Evolutionary conservation across 2,888 invertebrate species (phyloP).

Genomic region (Physocephala rufipes): DNA sequence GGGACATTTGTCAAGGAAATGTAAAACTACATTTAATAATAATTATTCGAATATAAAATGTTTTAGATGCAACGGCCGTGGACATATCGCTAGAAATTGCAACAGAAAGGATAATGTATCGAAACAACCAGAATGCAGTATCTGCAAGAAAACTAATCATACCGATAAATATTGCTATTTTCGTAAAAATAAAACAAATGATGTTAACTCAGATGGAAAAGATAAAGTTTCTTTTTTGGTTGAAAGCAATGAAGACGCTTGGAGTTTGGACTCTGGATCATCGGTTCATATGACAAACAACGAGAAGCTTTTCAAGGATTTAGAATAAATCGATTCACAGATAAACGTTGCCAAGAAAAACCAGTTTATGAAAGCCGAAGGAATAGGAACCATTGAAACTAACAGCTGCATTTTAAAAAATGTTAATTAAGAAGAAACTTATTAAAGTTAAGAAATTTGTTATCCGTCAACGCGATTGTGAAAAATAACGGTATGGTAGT

Average conservation of each 20-base stretch:
- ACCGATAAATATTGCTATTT: not conserved
- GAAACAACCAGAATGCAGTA: not conserved
- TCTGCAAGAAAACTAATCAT: not conserved
- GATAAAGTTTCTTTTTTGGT: not conserved
- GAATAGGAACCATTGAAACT: not conserved
- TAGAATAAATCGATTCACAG: conserved; percentile 7
- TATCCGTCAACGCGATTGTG: not conserved
- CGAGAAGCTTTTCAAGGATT: not conserved
- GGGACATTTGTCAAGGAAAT: conserved; percentile 3
- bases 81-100: conserved; percentile 4
- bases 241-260: not conserved
- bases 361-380: not conserved
- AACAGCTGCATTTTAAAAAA: not conserved
- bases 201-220: not conserved
- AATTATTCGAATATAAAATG: not conserved
- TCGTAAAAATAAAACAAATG: not conserved
- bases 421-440: too few species aligned
- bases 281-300: conserved; percentile 5
- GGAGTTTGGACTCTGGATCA: conserved; percentile 1
- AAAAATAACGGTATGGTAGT: not conserved
- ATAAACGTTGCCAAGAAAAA: conserved; percentile 5
- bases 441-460: too few species aligned
- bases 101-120: conserved; percentile 4
- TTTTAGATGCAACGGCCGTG: not conserved
- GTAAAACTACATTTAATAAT: conserved; percentile 7